These are phyloP conservation scores for Pterocles orientalis DNA, from an alignment of 2,113 vertebrate species.

Conservation along the genomic window DNA sequence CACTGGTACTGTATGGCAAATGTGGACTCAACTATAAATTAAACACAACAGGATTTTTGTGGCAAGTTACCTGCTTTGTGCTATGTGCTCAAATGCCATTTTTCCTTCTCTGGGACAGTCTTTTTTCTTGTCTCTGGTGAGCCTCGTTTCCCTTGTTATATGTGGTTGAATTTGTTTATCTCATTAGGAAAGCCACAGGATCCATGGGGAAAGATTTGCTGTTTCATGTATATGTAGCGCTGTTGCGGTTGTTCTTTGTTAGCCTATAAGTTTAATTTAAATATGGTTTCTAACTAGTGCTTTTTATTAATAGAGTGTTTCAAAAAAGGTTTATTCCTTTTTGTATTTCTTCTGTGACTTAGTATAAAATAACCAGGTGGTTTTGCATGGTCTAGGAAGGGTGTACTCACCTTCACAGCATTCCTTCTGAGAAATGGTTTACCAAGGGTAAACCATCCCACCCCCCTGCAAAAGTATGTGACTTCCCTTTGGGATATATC, in stretches of 20 bases:
- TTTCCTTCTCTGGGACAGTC: neutral
- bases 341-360: neutral
- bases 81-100: neutral
- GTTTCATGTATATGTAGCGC: neutral
- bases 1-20: neutral
- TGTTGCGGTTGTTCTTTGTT: neutral
- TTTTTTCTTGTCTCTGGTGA: neutral
- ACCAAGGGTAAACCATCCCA: fast-evolving
- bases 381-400: neutral
- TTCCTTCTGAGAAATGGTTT: neutral
- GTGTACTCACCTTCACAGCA: neutral
- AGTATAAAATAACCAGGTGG: neutral
- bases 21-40: neutral
- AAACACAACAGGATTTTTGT: neutral
- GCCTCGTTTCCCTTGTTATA: neutral
- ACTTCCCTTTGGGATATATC: neutral
- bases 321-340: neutral
- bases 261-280: neutral
- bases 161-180: neutral
- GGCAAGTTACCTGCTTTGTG: neutral
- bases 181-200: neutral
- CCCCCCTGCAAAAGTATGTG: neutral
- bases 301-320: neutral
- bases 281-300: neutral
- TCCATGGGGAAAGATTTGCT: neutral